Evolutionary conservation across 1,140 invertebrate species (phyloP).

Genomic region (Cataglyphis hispanica): DNA sequence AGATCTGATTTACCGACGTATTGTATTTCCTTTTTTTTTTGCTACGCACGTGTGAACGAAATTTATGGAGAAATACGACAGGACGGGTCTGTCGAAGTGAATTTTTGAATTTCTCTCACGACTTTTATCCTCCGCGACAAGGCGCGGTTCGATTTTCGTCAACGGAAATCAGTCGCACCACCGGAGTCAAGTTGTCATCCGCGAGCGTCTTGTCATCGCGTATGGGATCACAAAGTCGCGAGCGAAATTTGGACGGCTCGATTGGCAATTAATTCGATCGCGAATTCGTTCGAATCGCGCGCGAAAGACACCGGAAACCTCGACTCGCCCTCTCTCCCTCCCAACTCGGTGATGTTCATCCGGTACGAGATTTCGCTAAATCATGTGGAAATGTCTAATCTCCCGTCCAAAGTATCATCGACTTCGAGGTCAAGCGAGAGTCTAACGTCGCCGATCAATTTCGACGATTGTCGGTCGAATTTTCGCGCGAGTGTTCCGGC

Average conservation of each 20-base stretch:
- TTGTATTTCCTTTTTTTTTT: slow-evolving; percentile 1
- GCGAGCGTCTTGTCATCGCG: background rate
- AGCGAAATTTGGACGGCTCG: background rate
- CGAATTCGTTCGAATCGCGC: background rate
- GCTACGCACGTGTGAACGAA: background rate
- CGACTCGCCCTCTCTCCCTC: too few relatives aligned
- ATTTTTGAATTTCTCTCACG: background rate
- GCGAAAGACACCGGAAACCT: too few relatives aligned
- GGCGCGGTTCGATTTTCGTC: slow-evolving; percentile 10
- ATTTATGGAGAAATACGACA: background rate
- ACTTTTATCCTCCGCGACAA: background rate
- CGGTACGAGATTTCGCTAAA: slow-evolving; percentile 54
- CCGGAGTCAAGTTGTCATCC: slow-evolving; percentile 13
- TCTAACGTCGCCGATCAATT: background rate
- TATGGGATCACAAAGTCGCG: too few relatives aligned
- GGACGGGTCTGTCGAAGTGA: too few relatives aligned
- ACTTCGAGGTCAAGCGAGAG: slow-evolving; percentile 71
- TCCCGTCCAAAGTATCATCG: slow-evolving; percentile 69
- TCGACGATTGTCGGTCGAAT: background rate
- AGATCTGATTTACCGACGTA: slow-evolving; percentile 43
- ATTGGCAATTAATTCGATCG: too few relatives aligned
- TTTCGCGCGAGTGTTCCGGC: background rate
- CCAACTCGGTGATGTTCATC: too few relatives aligned
- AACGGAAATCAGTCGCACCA: background rate
- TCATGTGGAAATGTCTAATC: slow-evolving; percentile 69